Evolutionary conservation across 2,888 invertebrate species (phyloP).

Genomic region (Pecten maximus): DNA sequence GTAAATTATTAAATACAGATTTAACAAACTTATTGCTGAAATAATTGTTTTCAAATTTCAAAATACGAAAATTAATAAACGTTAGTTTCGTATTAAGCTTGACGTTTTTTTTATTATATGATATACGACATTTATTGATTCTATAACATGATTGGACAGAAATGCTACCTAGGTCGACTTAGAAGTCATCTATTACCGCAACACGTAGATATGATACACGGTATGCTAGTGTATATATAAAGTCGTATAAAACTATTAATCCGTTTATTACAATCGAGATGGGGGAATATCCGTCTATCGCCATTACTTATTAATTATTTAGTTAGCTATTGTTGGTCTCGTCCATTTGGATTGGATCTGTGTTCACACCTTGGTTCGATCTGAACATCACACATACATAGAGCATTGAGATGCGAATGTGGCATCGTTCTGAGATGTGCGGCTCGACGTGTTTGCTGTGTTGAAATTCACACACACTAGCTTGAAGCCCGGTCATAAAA

Average conservation of each 20-base stretch:
- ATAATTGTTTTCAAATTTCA: no score
- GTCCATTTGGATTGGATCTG: not conserved
- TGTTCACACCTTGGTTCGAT: not conserved
- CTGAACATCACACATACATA: not conserved
- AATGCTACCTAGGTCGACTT: not conserved
- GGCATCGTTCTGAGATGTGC: not conserved
- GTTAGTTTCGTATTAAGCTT: not conserved
- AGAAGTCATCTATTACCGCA: not conserved
- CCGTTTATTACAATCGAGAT: not conserved
- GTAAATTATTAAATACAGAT: no score
- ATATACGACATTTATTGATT: not conserved
- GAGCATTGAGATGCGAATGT: not conserved
- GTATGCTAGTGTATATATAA: not conserved
- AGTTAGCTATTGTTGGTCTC: conserved; percentile 4
- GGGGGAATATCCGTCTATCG: not conserved
- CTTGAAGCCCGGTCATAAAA: not conserved
- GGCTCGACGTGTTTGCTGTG: not conserved
- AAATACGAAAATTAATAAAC: not conserved
- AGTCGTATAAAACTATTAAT: not conserved
- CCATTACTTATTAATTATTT: conserved; percentile 26
- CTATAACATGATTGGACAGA: not conserved
- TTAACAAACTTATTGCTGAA: no score
- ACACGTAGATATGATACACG: not conserved
- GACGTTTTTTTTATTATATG: not conserved
- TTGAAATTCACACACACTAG: conserved; percentile 27